phyloP scores from a whole-genome alignment of 2,888 invertebrate genomes.

The Theristus sp. region DNA sequence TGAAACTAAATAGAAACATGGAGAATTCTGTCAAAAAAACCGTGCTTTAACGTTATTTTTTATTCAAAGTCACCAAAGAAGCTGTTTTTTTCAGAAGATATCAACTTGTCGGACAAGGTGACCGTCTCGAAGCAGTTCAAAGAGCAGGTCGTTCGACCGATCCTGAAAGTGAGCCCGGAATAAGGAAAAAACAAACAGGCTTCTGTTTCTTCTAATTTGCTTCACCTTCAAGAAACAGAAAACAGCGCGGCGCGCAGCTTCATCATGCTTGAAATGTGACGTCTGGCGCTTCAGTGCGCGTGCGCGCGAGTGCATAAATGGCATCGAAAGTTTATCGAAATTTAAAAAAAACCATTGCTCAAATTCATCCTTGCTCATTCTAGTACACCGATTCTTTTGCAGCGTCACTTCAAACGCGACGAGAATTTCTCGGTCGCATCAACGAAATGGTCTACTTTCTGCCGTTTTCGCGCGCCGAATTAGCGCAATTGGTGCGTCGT shows the following conservation, averaged over 20 bases:
- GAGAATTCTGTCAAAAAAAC: too few relatives aligned
- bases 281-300: background rate
- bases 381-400: background rate
- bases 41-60: too few relatives aligned
- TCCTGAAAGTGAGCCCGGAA: slow-evolving; percentile 46
- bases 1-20: too few relatives aligned
- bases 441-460: slow-evolving; percentile 83
- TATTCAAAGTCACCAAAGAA: too few relatives aligned
- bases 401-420: slow-evolving; percentile 40
- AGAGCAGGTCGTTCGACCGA: slow-evolving; percentile 61
- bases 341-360: too few relatives aligned
- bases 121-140: slow-evolving; percentile 51
- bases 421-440: slow-evolving; percentile 76
- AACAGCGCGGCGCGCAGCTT: too few relatives aligned
- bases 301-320: too few relatives aligned
- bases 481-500: background rate
- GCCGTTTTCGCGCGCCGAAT: slow-evolving; percentile 51
- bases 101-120: slow-evolving; percentile 38
- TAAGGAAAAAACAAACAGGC: too few relatives aligned
- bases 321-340: background rate
- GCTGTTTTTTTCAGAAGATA: slow-evolving; percentile 25
- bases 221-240: background rate
- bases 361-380: too few relatives aligned
- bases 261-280: background rate
- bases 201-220: background rate